Evolutionary conservation across 2,888 invertebrate genomes (phyloP).

Genomic region (Euproctis similis): DNA sequence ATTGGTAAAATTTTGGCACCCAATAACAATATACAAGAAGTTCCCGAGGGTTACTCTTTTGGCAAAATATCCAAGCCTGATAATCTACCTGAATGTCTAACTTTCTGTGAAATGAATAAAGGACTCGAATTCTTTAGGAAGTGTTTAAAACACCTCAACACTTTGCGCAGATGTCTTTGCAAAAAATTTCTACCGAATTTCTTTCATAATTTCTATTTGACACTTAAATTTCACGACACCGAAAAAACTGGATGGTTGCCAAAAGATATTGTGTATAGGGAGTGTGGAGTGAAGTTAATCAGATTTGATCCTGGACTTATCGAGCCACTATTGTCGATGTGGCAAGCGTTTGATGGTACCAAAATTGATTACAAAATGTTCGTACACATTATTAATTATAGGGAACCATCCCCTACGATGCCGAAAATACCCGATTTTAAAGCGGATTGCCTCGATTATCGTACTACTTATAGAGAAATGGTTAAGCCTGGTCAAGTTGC

Average conservation of each 20-base stretch:
- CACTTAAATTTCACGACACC: slow-evolving; percentile 48
- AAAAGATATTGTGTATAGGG: slow-evolving; percentile 53
- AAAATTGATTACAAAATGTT: slow-evolving; percentile 68
- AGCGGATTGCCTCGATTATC: slow-evolving; percentile 44
- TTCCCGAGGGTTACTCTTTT: slow-evolving; percentile 62
- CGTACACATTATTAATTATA: slow-evolving; percentile 62
- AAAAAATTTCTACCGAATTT: slow-evolving; percentile 44
- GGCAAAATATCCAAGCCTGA: slow-evolving; percentile 59
- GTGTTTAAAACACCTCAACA: slow-evolving; percentile 64
- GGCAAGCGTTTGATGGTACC: slow-evolving; percentile 60
- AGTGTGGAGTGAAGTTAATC: slow-evolving; percentile 55
- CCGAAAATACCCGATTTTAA: slow-evolving; percentile 54
- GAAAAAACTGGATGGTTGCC: slow-evolving; percentile 62
- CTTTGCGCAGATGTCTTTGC: slow-evolving; percentile 44
- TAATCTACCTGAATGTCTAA: slow-evolving; percentile 61
- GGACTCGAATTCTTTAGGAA: slow-evolving; percentile 51
- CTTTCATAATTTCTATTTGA: slow-evolving; percentile 42
- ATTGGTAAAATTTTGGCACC: slow-evolving; percentile 61
- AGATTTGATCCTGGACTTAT: slow-evolving; percentile 61
- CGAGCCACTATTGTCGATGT: slow-evolving; percentile 61
- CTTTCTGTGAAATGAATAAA: slow-evolving; percentile 42
- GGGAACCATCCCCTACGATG: slow-evolving; percentile 49
- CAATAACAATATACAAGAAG: slow-evolving; percentile 58
- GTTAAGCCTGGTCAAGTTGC: slow-evolving; percentile 39
- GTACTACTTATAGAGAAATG: slow-evolving; percentile 61